Conservation (phyloP, 2,888 invertebrate species). For the Eristalis tenax region DNA sequence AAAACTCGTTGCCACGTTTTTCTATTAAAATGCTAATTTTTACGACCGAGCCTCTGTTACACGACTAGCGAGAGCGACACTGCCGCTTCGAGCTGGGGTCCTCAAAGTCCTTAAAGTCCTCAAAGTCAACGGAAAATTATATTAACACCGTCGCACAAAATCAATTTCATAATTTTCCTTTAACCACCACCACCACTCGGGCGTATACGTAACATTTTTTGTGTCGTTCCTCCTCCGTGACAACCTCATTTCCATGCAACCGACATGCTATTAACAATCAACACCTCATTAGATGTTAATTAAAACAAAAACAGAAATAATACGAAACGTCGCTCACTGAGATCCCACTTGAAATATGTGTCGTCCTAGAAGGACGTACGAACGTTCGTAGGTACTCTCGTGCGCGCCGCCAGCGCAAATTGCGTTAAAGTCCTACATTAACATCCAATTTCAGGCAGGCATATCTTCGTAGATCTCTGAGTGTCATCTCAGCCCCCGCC, state of each 20-base stretch:
- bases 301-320: constrained; percentile 26
- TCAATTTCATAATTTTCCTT: constrained; percentile 26
- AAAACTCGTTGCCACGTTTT: constrained; percentile 16
- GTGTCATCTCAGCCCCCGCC: neutral
- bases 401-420: constrained; percentile 32
- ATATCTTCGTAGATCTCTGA: neutral
- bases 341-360: constrained; percentile 47
- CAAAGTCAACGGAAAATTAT: neutral
- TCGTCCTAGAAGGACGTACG: neutral
- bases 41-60: neutral
- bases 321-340: constrained; percentile 2
- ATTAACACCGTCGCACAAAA: constrained; percentile 14
- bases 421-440: constrained; percentile 50
- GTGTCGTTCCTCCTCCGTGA: neutral
- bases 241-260: constrained; percentile 18
- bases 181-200: constrained; percentile 10
- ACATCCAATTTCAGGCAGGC: constrained; percentile 53
- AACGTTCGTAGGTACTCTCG: constrained; percentile 2
- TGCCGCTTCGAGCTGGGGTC: neutral
- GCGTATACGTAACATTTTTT: constrained; percentile 56
- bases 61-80: too few species aligned
- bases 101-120: neutral
- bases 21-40: constrained; percentile 49
- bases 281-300: constrained; percentile 59
- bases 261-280: constrained; percentile 51